These are phyloP conservation scores for Himantopus leucocephalus DNA, from an alignment of 2,113 vertebrate genomes.

Conservation along the genomic window DNA sequence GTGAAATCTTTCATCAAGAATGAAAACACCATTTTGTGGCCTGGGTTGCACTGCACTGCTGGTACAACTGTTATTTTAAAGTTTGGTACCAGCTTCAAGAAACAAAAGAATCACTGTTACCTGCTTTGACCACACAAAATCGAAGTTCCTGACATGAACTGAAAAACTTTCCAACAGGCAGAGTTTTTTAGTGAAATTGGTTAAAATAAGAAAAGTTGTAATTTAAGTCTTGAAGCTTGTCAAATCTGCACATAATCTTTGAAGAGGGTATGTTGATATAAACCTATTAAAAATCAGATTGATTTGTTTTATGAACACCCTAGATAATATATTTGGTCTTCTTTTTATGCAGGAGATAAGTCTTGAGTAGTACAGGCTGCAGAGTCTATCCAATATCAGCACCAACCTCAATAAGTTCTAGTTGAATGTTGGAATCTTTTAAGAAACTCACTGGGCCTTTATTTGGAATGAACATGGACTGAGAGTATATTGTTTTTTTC, in stretches of 20 bases:
- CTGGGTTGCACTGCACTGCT: not conserved
- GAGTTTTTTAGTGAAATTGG: not conserved
- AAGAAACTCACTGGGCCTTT: not conserved
- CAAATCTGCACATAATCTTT: not conserved
- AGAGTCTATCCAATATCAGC: not conserved
- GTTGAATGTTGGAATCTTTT: not conserved
- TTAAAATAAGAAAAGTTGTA: not conserved
- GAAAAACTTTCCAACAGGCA: not conserved
- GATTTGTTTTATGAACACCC: not conserved
- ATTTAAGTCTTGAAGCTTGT: not conserved
- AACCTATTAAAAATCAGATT: not conserved
- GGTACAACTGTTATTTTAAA: not conserved
- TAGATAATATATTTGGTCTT: not conserved
- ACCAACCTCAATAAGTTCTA: not conserved
- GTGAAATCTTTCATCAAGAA: constrained; percentile 32
- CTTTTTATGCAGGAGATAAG: not conserved
- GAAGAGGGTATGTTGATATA: not conserved
- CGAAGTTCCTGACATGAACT: not conserved
- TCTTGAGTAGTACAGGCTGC: not conserved
- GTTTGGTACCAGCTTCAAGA: not conserved
- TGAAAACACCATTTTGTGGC: constrained; percentile 5
- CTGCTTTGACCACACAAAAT: not conserved
- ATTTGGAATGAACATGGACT: not conserved
- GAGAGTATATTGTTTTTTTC: not conserved
- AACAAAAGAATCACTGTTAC: not conserved